Evolutionary conservation across 2,888 invertebrate genomes (phyloP), one percentile per base, ranked within the genome.

Genomic region (Hypolimnas misippus): DNA sequence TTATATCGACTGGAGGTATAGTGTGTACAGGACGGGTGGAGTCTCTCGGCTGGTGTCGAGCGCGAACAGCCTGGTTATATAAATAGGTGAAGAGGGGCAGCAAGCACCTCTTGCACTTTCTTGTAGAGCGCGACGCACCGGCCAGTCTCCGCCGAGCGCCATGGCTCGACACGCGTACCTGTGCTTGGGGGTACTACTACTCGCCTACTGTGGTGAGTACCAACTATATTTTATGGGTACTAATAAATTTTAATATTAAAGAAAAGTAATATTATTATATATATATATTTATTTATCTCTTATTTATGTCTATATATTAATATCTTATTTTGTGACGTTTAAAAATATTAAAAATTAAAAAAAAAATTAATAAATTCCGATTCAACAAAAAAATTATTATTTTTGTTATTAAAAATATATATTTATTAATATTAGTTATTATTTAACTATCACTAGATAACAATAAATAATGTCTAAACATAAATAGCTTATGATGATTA

Each of bases 161-260:
- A 93, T 93, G 93, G 91, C 93, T 88, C 92, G 92, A 87, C 86
- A 83, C 87, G 86, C 90, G 89, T 88, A 78, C 84, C 82, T 92
- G 82, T 89, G 86, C 81, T 83, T 93, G 72, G 87, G 88, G 79
- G 84, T 92, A 75, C 76, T 92, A 72, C 82, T 91, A 75, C 81
- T 92, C 76, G 84, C 86, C 78, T 86, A 84, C 79, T 79, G 86
- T 72, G 90, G 93, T 93, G 76, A 93, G 92, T 93, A 80, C 79
- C 65, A 19, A 38, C 29, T 14, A 19, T 49, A 46, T 29, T 44
- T 53, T 35, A 25, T 44, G 14, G 14, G 19, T 52, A 0, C 14
- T 42, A 33, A 19, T 21, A 53, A 21, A n/a, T 14, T 50, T 50
- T 0, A 50, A n/a, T 8, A 5, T 25, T 25, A 3, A 25, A 2